Evolutionary conservation across 1,140 invertebrate genomes (phyloP), one percentile per base, ranked within the genome.

Genomic region (Drosophila kanapiae): DNA sequence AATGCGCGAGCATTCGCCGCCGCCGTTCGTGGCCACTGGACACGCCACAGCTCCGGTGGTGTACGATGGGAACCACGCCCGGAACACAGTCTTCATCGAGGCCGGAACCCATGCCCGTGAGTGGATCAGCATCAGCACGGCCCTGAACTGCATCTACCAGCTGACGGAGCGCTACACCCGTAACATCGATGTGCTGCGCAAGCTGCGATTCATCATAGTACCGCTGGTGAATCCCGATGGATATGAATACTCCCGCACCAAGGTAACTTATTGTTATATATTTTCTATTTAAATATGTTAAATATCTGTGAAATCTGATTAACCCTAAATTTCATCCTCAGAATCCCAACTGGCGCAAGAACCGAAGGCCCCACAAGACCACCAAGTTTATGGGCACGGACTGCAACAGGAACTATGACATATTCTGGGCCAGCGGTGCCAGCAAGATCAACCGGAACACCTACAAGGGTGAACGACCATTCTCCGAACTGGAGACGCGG

Each of bases 401-500:
- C 74, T 94, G 94, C 1, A 96, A 96, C 82, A 91, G 96, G 1
- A 96, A 96, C 75, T 96, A 95, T 77, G 95, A 94, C 40, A 94
- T 94, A 72, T 94, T 95, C 76, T 96, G 95, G 96, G 94, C 93
- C 4, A 93, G 94, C 16, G 94, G 95, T 0, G 94, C 94, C 16
- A 91, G 71, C 10, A 93, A 94, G 76, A 93, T 93, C 3, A 95
- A 95, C 78, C 93, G 93, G 5, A 95, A 96, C 35, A 96, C 95
- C 0, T 98, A 95, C 84, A 94, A 95, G 13, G 97, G 97, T 0
- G 93, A 95, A 0, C 90, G 92, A 13, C 94, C 96, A 0, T 97
- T 97, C 85, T 97, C 96, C 0, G 97, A 98, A 91, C 94, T 94
- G 3, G 97, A 97, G 91, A 95, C 96, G 2, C 88, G 91, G 60